A percentile compares a stretch with the other conserved stretches of the same genome.
Evolutionary conservation across 2,797 vertebrate species (phyloP).

Genomic region (Macroramphosus scolopax): DNA sequence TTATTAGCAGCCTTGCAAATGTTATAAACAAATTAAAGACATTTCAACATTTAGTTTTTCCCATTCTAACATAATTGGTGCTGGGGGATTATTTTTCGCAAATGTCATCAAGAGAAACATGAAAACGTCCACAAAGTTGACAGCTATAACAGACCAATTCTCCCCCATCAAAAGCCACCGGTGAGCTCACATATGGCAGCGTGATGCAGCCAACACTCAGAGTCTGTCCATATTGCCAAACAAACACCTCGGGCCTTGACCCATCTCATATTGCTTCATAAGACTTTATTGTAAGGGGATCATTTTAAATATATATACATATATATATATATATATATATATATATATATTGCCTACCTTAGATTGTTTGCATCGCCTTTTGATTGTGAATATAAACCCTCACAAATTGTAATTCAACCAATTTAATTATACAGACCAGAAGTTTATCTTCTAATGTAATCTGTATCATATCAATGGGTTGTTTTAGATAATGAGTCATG

Average conservation of each 20-base stretch:
- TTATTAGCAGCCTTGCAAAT: no score
- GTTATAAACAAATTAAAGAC: no score
- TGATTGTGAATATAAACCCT: conserved; percentile 1
- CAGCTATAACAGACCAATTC: conserved; percentile 75
- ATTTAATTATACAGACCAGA: no score
- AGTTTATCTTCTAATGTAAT: no score
- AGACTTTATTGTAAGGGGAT: no score
- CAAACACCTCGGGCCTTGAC: conserved; percentile 75
- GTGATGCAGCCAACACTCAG: conserved; percentile 70
- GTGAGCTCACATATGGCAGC: conserved; percentile 77
- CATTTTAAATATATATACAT: conserved; percentile 50
- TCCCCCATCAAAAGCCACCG: conserved; percentile 74
- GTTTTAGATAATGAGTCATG: no score
- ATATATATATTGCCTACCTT: no score
- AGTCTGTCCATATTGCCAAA: conserved; percentile 77
- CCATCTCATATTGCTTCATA: conserved; percentile 74
- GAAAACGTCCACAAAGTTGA: conserved; percentile 65
- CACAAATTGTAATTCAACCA: conserved; percentile 3
- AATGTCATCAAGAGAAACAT: conserved; percentile 56
- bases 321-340: conserved; percentile 50
- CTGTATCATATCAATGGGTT: no score
- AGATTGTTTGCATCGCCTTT: conserved; percentile 37
- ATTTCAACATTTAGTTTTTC: no score
- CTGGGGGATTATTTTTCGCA: conserved; percentile 3
- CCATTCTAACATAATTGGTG: neutral